Evolutionary conservation across 2,797 vertebrate genomes (phyloP), one percentile per base, ranked within the genome.

Genomic region (Chelon auratus): DNA sequence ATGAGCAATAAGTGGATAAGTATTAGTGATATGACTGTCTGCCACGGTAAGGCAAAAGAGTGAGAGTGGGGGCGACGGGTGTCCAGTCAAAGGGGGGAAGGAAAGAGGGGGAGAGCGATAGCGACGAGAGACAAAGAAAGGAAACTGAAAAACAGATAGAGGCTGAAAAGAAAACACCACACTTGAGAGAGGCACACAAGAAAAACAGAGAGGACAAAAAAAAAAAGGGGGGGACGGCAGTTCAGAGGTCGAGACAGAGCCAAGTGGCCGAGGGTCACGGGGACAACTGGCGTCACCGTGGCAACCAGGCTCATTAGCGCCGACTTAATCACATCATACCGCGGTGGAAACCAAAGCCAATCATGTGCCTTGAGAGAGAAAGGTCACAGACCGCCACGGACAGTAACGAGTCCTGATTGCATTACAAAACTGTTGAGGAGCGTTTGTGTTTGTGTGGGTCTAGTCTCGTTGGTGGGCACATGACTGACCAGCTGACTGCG

Each of bases 221-320:
- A 18, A 33, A 33, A 26, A 4, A 4, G 5, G 10, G 8, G 26
- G 6, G 20, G 53, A 26, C 39, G 9, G 69, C 22, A 22, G 80
- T 68, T 68, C 62, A 72, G 57, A 70, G 80, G 73, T 81, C 54
- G 14, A 61, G 61, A 18, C 11, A 5, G 22, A 67, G 70, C 58
- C 48, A 62, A 77, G 75, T 30, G 50, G 64, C 45, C 11, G 3
- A 22, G 18, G 43, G 68, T 91, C 85, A 84, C 0, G 14, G 50
- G 75, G 81, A 65, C 68, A 52, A 64, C 40, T 9, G 13, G 12
- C 1, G 37, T 81, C 73, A 66, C 91, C 59, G 82, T 76, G 61
- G 81, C 56, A 83, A 90, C 85, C 30, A 5, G 59, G 37, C 68
- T 89, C 75, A 81, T 90, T 85, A 87, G 67, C 75, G 66, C 59